Percentiles rank a stretch among this genome's conserved stretches.
Conservation (phyloP, 2,113 vertebrate species). For the Thamnophis sirtalis region DNA sequence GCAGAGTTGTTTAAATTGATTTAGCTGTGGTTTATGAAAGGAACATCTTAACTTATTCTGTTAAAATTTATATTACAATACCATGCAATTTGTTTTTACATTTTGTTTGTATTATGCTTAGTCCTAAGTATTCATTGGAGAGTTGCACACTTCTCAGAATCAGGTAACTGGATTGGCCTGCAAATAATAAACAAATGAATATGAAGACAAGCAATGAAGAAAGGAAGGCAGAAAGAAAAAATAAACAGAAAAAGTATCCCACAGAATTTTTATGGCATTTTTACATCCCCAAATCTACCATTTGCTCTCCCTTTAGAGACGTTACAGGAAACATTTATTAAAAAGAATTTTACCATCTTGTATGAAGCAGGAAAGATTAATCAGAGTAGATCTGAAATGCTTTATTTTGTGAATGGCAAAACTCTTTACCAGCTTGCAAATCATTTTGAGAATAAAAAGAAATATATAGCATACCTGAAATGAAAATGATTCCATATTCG, state of each 20-base stretch:
- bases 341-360: neutral
- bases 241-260: neutral
- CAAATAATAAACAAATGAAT: neutral
- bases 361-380: conserved; percentile 1
- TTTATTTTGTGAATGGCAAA: conserved; percentile 23
- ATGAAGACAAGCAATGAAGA: neutral
- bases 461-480: conserved; percentile 29
- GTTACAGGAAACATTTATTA: neutral
- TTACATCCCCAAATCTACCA: neutral
- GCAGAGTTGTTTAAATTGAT: neutral
- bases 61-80: neutral
- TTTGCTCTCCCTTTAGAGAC: neutral
- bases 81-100: neutral
- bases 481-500: conserved; percentile 44
- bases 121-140: neutral
- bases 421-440: conserved; percentile 33
- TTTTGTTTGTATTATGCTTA: neutral
- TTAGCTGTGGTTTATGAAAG: neutral
- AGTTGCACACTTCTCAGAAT: neutral
- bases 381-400: neutral
- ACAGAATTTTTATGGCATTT: neutral
- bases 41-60: neutral
- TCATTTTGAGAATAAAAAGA: conserved; percentile 34
- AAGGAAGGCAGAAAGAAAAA: neutral
- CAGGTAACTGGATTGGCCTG: neutral